Conservation (phyloP, 1,140 invertebrate genomes). For the Carposina sasakii region DNA sequence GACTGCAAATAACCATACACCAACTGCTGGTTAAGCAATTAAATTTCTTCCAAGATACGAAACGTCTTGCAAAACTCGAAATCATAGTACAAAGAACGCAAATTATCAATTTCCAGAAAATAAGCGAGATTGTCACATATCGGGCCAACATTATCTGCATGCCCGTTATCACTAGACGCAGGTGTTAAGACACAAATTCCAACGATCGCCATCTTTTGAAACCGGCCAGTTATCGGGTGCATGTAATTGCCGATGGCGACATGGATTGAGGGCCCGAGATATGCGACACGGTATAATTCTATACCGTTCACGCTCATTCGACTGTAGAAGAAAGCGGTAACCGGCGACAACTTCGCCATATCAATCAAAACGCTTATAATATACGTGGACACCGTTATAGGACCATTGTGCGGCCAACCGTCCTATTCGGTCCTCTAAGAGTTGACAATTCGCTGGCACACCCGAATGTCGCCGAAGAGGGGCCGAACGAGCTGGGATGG, state of each 20-base stretch:
- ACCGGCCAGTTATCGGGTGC: conserved; percentile 25
- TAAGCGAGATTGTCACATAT: conserved; percentile 21
- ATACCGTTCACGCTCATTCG: conserved; percentile 63
- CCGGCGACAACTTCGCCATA: conserved; percentile 54
- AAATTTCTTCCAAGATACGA: conserved; percentile 39
- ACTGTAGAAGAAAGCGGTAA: conserved; percentile 61
- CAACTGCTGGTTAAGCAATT: conserved; percentile 17
- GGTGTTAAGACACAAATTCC: no score
- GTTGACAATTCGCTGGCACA: no score
- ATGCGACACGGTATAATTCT: conserved; percentile 60
- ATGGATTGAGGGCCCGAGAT: conserved; percentile 59
- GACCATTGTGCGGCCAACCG: conserved; percentile 11
- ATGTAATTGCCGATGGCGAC: conserved; percentile 57
- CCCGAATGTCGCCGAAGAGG: no score
- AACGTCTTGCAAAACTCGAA: conserved; percentile 20
- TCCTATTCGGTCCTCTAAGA: no score
- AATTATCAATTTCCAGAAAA: conserved; percentile 52
- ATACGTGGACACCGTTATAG: conserved; percentile 38
- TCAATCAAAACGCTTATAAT: conserved; percentile 66
- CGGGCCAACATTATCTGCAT: no score
- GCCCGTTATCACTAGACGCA: no score
- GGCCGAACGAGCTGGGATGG: no score
- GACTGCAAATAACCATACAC: conserved; percentile 17
- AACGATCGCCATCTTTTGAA: no score
- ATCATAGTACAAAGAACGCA: conserved; percentile 27